Base-by-base conservation (phyloP, 2,113 vertebrate species). In the Casuarius casuarius region DNA sequence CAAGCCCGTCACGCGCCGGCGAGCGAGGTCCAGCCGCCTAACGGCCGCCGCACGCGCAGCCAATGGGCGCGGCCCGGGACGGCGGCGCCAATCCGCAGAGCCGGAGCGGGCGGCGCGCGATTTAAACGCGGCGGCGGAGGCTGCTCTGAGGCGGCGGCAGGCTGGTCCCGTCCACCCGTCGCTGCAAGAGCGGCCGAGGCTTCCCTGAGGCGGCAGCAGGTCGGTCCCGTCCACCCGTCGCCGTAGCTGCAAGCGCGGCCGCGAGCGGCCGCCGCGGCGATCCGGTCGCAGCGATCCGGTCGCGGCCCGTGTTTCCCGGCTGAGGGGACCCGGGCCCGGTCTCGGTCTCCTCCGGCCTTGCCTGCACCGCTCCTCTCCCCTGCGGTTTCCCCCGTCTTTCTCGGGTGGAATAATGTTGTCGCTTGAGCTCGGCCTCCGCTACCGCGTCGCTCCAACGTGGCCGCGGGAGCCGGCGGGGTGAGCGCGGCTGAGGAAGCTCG, bases 231-330 rank as follows among this genome's bases (percentile, higher is more conserved):
- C 38, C 38, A 38, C 38, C 38, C 38, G 38, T 38, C 38, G 38
- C 38, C 38, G 14, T 20, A 3, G 42, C 11, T 6, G 93, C 87
- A 49, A 93, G 91, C 84, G 72, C 28, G 4, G 18, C 4, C 10
- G 42, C 22, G 12, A 31, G 35, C 18, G 6, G 52, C 58, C 15
- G 25, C n/a, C 5, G 2, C 9, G n/a, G 63, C 4, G 9, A n/a
- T 0, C 9, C 3, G 8, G 5, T 7, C 6, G 20, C 23, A 26
- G 13, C 13, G 9, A n/a, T 0, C 9, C 3, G 8, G 5, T 7
- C 6, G 20, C 23, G 29, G 13, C 13, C 18, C 10, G 3, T 12
- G 21, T 19, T 65, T 33, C 23, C 8, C 3, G 11, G 38, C 38
- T 13, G 19, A 4, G 8, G 33, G 49, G 13, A 42, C 26, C 16